Evolutionary conservation across 2,113 vertebrate genomes (phyloP), one percentile per base, ranked within the genome.

Genomic region (Tor tambroides): DNA sequence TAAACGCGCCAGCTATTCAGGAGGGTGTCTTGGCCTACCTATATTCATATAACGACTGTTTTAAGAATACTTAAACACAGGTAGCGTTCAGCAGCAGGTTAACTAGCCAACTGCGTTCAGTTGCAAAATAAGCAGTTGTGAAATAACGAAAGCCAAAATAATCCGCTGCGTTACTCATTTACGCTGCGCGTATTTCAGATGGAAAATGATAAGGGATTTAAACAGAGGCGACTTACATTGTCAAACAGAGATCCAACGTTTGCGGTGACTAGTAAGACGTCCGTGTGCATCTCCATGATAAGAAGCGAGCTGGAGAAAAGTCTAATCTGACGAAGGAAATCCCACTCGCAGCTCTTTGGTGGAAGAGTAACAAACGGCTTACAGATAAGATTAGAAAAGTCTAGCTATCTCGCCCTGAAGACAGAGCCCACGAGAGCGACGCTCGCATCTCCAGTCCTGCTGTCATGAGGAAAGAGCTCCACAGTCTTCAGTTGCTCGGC

Each of bases 241-340:
- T 96, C 94, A 86, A 95, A 96, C 69, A 96, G 92, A 0, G 96
- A 96, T 8, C 96, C 96, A 51, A 96, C 94, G 30, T 96, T 96
- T 0, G 95, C 95, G 14, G 96, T 96, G 84, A 96, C 93, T 3
- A 96, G 93, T 86, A 96, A 91, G 80, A 95, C 93, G 43, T 94
- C 93, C 9, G 92, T 92, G 92, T 89, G 69, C 3, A 85, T 92
- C 84, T 94, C 95, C 95, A 96, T 96, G 88, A 87, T 91, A 10
- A 78, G 75, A 84, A 59, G 65, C 86, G 61, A 87, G 84, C 88
- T 89, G 87, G 75, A 82, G 23, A 87, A 83, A 85, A 41, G 90
- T 88, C 86, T 83, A 82, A 90, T 63, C 23, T 41, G 49, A 54
- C 35, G 86, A 90, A 90, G 87, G 90, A 90, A 86, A 88, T 6